phyloP scores from a whole-genome alignment of 2,888 invertebrate genomes.

The Eupeodes latifasciatus region DNA sequence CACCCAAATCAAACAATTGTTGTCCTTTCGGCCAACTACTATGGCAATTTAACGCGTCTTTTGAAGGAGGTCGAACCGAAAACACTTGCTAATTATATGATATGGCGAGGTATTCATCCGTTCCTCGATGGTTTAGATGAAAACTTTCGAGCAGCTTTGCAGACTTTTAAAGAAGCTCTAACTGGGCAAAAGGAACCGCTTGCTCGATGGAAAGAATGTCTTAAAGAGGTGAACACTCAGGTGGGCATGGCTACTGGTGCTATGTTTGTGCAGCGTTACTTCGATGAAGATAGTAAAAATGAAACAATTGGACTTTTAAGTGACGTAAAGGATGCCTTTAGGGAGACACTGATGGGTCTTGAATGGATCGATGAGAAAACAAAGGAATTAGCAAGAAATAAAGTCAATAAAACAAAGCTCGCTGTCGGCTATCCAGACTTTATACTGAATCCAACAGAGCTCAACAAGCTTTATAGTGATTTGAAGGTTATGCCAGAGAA shows the following conservation, averaged over 20 bases:
- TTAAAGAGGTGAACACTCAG: conserved; percentile 93
- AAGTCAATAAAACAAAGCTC: conserved; percentile 95
- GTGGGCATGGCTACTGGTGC: conserved; percentile 89
- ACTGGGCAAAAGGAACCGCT: conserved; percentile 93
- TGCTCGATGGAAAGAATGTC: conserved; percentile 95
- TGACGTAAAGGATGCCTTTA: conserved; percentile 93
- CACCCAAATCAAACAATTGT: conserved; percentile 53
- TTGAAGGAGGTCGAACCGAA: conserved; percentile 54
- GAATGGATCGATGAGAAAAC: conserved; percentile 97
- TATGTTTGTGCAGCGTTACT: conserved; percentile 85
- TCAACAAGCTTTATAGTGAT: conserved; percentile 93
- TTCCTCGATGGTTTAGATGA: conserved; percentile 70
- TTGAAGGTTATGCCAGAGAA: conserved; percentile 88
- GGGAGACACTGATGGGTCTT: conserved; percentile 90
- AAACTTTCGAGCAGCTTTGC: conserved; percentile 67
- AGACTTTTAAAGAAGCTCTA: conserved; percentile 87
- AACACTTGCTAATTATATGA: conserved; percentile 74
- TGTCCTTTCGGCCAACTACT: conserved; percentile 52
- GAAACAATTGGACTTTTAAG: conserved; percentile 93
- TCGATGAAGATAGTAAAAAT: conserved; percentile 86
- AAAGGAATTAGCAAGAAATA: conserved; percentile 90
- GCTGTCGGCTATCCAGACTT: conserved; percentile 98
- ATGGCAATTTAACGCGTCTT: conserved; percentile 59
- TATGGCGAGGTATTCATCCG: conserved; percentile 70
- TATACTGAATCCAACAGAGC: conserved; percentile 89